Conservation (phyloP, 2,888 invertebrate genomes). For the Dryococelus australis region DNA sequence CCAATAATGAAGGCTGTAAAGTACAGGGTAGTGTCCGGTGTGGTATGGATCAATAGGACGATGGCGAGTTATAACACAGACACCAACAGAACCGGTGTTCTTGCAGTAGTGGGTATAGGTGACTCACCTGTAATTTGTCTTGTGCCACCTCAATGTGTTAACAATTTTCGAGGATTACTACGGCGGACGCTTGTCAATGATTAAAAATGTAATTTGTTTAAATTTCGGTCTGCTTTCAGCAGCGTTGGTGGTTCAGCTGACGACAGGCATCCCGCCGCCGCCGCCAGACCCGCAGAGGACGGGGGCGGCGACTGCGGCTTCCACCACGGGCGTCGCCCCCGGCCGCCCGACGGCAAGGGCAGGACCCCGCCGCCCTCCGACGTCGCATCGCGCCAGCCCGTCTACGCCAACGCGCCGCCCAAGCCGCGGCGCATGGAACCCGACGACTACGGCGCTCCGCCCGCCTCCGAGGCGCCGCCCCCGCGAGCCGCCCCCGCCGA, state of each 20-base stretch:
- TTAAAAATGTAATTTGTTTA: too few species aligned
- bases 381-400: conserved; percentile 64
- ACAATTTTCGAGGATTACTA: too few species aligned
- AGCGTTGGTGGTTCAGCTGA: not conserved
- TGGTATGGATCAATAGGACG: too few species aligned
- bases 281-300: conserved; percentile 50
- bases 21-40: too few species aligned
- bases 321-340: conserved; percentile 55
- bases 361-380: conserved; percentile 33
- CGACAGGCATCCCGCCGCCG: not conserved
- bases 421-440: conserved; percentile 72
- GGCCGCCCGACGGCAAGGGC: conserved; percentile 19
- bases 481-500: conserved; percentile 63
- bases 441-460: conserved; percentile 44
- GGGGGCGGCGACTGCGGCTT: conserved; percentile 60
- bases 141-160: too few species aligned
- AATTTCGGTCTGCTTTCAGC: not conserved
- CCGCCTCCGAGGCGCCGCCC: conserved; percentile 46
- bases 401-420: conserved; percentile 90
- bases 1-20: too few species aligned
- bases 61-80: too few species aligned
- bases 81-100: too few species aligned
- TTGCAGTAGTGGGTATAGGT: too few species aligned
- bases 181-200: too few species aligned
- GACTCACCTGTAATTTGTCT: too few species aligned